phyloP scores from a whole-genome alignment of 2,888 invertebrate genomes.

The Ennomos fuscantarius region DNA sequence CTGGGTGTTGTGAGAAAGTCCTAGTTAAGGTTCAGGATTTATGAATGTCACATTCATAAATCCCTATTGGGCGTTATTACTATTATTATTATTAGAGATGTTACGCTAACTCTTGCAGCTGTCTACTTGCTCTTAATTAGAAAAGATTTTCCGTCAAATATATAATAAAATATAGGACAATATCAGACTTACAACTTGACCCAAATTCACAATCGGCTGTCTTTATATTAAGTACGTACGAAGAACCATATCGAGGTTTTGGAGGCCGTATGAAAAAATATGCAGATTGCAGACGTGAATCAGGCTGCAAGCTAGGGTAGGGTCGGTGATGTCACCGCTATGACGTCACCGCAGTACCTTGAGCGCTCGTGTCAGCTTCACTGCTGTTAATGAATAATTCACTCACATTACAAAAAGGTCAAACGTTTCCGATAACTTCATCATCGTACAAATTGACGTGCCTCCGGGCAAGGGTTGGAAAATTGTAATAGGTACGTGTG shows the following conservation, averaged over 20 bases:
- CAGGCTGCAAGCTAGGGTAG: slow-evolving; percentile 42
- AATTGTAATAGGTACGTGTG: slow-evolving; percentile 11
- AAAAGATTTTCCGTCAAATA: too few species aligned
- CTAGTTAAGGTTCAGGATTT: too few species aligned
- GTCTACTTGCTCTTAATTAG: too few species aligned
- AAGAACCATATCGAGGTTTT: slow-evolving; percentile 22
- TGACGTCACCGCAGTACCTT: slow-evolving; percentile 50
- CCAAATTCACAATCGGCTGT: slow-evolving; percentile 8
- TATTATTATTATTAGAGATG: too few species aligned
- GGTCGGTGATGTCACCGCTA: slow-evolving; percentile 57
- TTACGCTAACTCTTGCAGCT: too few species aligned
- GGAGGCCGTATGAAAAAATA: slow-evolving; percentile 34
- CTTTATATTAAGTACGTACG: slow-evolving; percentile 11
- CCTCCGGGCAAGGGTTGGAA: slow-evolving; percentile 8
- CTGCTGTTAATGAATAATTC: slow-evolving; percentile 39
- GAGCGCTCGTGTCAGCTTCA: slow-evolving; percentile 38
- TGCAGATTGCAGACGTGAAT: slow-evolving; percentile 46
- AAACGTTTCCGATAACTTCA: slow-evolving; percentile 23
- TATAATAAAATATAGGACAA: too few species aligned
- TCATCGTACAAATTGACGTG: slow-evolving; percentile 12
- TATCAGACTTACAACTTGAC: background rate
- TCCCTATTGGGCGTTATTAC: too few species aligned
- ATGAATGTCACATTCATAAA: too few species aligned
- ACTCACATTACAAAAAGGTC: slow-evolving; percentile 34
- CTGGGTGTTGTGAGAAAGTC: too few species aligned